Evolutionary conservation across 1,140 invertebrate genomes (phyloP).

Genomic region (Cryptotermes secundus): DNA sequence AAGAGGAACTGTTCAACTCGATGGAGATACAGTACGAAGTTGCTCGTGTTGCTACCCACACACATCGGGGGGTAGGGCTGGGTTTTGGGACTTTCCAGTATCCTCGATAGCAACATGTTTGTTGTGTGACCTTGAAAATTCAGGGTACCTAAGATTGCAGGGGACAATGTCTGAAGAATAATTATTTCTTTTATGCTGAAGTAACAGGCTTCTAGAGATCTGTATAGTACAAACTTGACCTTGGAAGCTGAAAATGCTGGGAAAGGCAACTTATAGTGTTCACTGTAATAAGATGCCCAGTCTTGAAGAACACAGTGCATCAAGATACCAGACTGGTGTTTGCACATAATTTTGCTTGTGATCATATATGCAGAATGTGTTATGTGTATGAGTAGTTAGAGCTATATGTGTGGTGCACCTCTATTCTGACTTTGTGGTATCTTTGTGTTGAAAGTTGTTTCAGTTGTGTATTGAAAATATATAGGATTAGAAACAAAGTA

Average conservation of each 20-base stretch:
- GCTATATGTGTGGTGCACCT: background rate
- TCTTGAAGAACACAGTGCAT: too few species aligned
- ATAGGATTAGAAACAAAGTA: background rate
- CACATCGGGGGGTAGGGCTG: constrained; percentile 79
- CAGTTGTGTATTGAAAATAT: background rate
- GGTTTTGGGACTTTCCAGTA: constrained; percentile 34
- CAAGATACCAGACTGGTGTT: too few species aligned
- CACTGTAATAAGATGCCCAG: background rate
- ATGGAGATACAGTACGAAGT: constrained; percentile 95
- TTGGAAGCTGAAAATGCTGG: background rate
- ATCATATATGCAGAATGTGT: background rate
- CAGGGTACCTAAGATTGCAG: background rate
- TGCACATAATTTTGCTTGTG: too few species aligned
- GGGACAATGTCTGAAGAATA: background rate
- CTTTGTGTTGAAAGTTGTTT: background rate
- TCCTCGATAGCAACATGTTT: constrained; percentile 26
- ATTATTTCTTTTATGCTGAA: background rate
- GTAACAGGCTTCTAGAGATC: background rate
- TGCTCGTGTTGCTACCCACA: constrained; percentile 89
- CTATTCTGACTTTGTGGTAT: background rate
- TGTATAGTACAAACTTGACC: background rate
- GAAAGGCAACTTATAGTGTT: background rate
- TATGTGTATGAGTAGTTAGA: background rate
- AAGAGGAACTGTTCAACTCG: constrained; percentile 86
- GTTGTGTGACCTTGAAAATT: background rate